These are phyloP conservation scores for Rhizomys pruinosus DNA, from an alignment of 2,113 vertebrate species.

Conservation along the genomic window DNA sequence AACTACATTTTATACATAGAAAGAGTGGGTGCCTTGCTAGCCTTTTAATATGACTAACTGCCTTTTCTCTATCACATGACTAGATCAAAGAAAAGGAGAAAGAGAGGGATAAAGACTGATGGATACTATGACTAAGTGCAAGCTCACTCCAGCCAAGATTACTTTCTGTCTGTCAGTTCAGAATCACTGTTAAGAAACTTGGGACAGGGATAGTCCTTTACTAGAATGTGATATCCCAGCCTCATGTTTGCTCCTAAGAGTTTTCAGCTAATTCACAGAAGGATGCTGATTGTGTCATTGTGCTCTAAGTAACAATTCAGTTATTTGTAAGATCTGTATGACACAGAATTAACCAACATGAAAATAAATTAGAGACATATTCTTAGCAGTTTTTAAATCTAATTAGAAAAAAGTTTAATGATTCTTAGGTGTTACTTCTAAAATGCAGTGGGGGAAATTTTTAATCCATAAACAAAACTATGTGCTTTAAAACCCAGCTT, in stretches of 20 bases:
- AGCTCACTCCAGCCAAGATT: slow-evolving; percentile 75
- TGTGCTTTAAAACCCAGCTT: neutral
- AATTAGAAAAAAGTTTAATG: neutral
- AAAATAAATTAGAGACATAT: neutral
- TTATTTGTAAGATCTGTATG: neutral
- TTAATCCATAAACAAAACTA: neutral
- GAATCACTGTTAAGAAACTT: slow-evolving; percentile 49
- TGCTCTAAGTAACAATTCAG: slow-evolving; percentile 47
- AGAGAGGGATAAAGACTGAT: slow-evolving; percentile 37
- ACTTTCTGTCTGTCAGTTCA: slow-evolving; percentile 77
- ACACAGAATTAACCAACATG: neutral
- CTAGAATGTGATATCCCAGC: neutral
- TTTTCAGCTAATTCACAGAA: slow-evolving; percentile 34
- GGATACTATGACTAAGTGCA: slow-evolving; percentile 80
- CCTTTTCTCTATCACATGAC: slow-evolving; percentile 60
- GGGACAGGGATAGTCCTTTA: slow-evolving; percentile 32
- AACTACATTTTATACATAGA: slow-evolving; percentile 80
- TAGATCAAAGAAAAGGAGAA: slow-evolving; percentile 40
- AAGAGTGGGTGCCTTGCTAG: slow-evolving; percentile 79
- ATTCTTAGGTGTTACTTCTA: neutral
- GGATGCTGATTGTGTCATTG: slow-evolving; percentile 69
- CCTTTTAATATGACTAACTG: slow-evolving; percentile 78
- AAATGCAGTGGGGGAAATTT: neutral
- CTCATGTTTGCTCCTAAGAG: neutral
- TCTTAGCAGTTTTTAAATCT: slow-evolving; percentile 8